A percentile compares a stretch with the other conserved stretches of the same genome.
These are phyloP conservation scores for Leptinotarsa juncta DNA, from an alignment of 2,888 invertebrate genomes.

Conservation along the genomic window DNA sequence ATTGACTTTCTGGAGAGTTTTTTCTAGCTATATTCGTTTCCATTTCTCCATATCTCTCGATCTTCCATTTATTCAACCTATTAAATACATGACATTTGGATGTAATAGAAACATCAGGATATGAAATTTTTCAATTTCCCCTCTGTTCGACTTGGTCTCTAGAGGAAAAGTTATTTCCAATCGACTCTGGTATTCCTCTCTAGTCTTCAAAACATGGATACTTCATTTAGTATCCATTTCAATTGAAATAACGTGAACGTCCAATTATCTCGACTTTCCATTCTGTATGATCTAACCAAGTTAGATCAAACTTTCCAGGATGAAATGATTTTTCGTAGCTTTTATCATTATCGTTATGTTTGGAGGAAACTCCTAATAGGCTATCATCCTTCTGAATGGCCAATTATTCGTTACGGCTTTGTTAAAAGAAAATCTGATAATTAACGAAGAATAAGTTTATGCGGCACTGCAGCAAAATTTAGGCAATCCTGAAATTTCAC, in stretches of 20 bases:
- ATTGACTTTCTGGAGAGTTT: no score
- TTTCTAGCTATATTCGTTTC: no score
- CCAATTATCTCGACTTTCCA: neutral
- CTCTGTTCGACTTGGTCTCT: no score
- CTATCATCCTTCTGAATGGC: conserved; percentile 9
- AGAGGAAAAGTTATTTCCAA: no score
- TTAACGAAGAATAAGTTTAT: conserved; percentile 8
- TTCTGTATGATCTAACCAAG: neutral
- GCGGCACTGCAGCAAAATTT: conserved; percentile 2
- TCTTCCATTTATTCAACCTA: no score
- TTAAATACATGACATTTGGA: no score
- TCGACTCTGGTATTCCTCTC: no score
- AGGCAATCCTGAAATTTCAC: neutral
- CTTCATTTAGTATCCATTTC: neutral
- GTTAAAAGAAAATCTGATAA: conserved; percentile 13
- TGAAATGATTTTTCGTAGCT: conserved; percentile 5
- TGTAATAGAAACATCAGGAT: no score
- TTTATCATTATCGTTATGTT: conserved; percentile 2
- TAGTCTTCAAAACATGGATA: no score
- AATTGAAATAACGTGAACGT: neutral
- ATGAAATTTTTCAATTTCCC: no score
- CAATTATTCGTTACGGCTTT: conserved; percentile 12
- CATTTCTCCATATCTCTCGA: no score
- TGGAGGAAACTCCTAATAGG: neutral
- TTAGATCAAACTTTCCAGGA: neutral